A percentile compares a stretch with the other conserved stretches of the same genome.
phyloP scores from a whole-genome alignment of 2,113 vertebrate species.

The Morphnarchus princeps region DNA sequence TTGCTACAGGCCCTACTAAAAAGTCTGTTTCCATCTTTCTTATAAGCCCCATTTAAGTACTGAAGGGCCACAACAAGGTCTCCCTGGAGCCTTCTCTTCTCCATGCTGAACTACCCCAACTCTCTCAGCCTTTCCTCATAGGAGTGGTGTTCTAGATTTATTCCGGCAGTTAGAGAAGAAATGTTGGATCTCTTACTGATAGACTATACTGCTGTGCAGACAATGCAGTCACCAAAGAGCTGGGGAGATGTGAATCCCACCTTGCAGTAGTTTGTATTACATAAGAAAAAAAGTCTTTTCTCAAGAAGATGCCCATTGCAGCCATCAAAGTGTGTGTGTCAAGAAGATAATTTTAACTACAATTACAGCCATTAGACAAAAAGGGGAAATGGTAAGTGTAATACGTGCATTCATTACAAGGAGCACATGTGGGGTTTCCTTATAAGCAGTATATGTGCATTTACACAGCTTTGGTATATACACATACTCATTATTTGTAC shows the following conservation, averaged over 20 bases:
- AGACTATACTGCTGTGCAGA: not conserved
- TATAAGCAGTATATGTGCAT: not conserved
- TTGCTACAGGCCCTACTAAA: not conserved
- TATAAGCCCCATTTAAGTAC: not conserved
- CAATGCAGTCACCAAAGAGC: too few species aligned
- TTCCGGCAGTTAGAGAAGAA: not conserved
- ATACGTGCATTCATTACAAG: not conserved
- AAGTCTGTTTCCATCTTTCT: not conserved
- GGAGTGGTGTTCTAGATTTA: not conserved
- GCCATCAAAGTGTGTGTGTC: rapidly evolving
- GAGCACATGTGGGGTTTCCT: not conserved
- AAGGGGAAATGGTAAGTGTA: not conserved
- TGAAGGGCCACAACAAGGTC: not conserved
- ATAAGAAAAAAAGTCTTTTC: not conserved
- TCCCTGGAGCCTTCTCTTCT: not conserved
- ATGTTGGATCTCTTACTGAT: not conserved
- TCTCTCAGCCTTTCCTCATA: not conserved
- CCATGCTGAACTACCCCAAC: not conserved
- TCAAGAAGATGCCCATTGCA: not conserved
- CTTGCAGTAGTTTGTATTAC: not conserved
- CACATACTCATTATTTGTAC: not conserved
- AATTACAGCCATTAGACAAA: not conserved
- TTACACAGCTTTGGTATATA: not conserved
- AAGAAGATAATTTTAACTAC: not conserved
- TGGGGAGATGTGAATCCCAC: not conserved